Evolutionary conservation across 2,797 vertebrate genomes (phyloP).

Genomic region (Peromyscus melanophrys): DNA sequence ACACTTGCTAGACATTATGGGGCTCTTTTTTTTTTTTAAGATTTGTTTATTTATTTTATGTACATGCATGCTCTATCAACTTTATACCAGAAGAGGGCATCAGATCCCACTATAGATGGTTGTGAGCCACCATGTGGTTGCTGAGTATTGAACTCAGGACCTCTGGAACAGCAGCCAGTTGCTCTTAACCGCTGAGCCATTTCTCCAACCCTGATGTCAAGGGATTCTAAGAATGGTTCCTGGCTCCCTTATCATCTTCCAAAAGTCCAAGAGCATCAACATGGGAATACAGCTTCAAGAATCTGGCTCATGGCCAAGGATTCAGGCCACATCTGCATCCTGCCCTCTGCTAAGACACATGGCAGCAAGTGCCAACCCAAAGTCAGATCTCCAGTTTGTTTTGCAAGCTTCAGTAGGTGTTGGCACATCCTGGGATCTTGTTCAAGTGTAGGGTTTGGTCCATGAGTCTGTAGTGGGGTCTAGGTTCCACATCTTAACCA

Average conservation of each 20-base stretch:
- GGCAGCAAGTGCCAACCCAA: too few species aligned
- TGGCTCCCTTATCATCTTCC: neutral
- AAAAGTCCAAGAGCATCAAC: neutral
- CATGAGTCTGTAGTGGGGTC: neutral
- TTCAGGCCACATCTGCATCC: neutral
- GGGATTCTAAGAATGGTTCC: neutral
- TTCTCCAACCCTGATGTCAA: neutral
- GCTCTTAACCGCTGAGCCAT: neutral
- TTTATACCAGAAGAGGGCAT: neutral
- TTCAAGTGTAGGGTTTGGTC: constrained; percentile 16
- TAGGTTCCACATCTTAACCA: neutral
- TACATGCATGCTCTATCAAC: neutral
- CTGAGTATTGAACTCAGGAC: neutral
- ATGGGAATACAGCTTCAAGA: neutral
- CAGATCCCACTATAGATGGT: neutral
- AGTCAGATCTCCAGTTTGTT: neutral
- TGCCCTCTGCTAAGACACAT: neutral
- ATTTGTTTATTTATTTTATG: neutral
- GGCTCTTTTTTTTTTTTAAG: neutral
- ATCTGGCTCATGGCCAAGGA: neutral
- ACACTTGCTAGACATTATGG: neutral
- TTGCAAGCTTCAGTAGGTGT: neutral
- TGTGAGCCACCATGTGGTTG: neutral
- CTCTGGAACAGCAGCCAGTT: neutral
- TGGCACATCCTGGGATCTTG: neutral